Evolutionary conservation across 2,888 invertebrate genomes (phyloP), one percentile per base, ranked within the genome.

Genomic region (Epsilonema sp.): DNA sequence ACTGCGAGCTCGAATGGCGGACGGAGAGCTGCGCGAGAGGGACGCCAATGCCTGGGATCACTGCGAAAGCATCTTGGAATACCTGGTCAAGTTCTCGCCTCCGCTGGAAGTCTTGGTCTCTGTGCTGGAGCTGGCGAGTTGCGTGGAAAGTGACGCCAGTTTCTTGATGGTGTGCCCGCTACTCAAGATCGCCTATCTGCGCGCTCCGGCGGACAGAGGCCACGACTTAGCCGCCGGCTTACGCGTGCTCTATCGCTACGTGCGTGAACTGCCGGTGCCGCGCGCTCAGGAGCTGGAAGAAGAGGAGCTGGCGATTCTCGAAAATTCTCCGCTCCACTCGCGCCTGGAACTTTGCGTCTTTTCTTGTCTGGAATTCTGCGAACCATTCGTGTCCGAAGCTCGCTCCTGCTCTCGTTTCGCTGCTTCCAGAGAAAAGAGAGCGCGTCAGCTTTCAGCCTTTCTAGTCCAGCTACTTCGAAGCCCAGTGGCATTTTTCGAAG

Each of bases 71-170:
- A 62, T 83, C 39, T 65, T 85, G 23, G 63, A 70, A 41, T 61
- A 72, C 36, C 67, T 83, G 31, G 73, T 76, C 1, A 68, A 74
- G 19, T 70, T 73, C 55, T 76, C 76, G n/a, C 73, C 76, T 48
- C 72, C 79, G 1, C 79, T 81, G 62, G 83, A 83, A 64, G 74
- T 78, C 0, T 64, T 85, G 16, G 66, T 85, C 36, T 79, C 80
- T 55, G 70, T 85, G 41, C 74, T 85, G 52, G 82, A 83, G 64
- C 77, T 82, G 61, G 70, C 80, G 37, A 82, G 83, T 64, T 68
- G 74, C 37, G 73, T 76, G 31, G 74, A 75, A 49, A 77, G 79
- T 64, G 78, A 80, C 62, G 70, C 74, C 5, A 75, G 75, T 37
- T 82, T 84, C 65, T 20, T n/a, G 43, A n/a, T 43, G 13, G 19